Evolutionary conservation across 2,888 invertebrate species (phyloP), one percentile per base, ranked within the genome.

Genomic region (Disparrhopalites patrizii): DNA sequence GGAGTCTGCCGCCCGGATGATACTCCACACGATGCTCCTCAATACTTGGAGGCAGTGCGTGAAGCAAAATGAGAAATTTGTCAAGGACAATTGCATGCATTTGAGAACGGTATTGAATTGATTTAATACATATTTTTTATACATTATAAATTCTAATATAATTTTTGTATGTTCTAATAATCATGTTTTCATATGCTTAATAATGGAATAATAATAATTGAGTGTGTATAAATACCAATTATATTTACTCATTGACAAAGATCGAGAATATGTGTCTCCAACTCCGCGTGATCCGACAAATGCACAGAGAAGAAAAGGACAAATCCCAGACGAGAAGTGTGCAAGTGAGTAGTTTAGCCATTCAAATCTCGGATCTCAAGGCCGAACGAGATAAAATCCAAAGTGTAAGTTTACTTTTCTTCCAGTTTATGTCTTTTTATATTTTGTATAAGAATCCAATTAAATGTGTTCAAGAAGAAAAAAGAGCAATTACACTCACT

Each of bases 231-330:
- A n/a, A n/a, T n/a, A n/a, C n/a, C n/a, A 27, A 43, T 30, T 15
- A n/a, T n/a, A n/a, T n/a, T n/a, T n/a, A n/a, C n/a, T n/a, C n/a
- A n/a, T n/a, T n/a, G n/a, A 8, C 28, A 1, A 20, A 72, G 72
- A 68, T 67, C 10, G 72, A 72, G 43, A 72, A 72, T 50, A 64
- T 69, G 51, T 62, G 66, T 7, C 64, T 70, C 31, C 70, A 72
- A 67, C 67, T 72, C 10, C 69, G 69, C 30, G 70, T 70, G 2
- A 57, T 72, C 25, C 62, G 72, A 23, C 72, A 72, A 40, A 62
- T 70, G 55, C 69, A 70, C 23, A 61, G 50, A 7, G 57, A 56
- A 20, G 70, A 72, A 25, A 68, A 62, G 30, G 67, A 72, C 7
- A 69, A 68, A 40, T 62, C 65, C 1, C 18, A 55, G 23, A 69